Conservation (phyloP, 1,140 invertebrate species). For the Drosophila ogumai region DNA sequence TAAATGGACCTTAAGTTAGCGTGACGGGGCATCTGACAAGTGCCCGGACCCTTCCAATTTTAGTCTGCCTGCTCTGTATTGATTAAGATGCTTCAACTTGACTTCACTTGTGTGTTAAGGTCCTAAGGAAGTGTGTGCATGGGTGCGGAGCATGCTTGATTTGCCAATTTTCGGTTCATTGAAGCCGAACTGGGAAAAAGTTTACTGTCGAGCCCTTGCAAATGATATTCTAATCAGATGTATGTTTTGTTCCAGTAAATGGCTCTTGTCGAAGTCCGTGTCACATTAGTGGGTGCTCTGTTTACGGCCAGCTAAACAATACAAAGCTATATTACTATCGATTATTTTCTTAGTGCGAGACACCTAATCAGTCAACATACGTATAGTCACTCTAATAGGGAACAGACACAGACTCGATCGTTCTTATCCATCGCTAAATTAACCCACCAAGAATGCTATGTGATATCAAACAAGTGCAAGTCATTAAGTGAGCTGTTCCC, state of each 20-base stretch:
- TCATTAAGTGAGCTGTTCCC: not conserved
- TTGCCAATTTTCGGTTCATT: slow-evolving; percentile 77
- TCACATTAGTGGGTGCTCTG: slow-evolving; percentile 15
- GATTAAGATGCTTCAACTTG: slow-evolving; percentile 73
- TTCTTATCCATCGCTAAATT: not conserved
- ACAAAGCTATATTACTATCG: slow-evolving; percentile 39
- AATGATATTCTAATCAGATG: slow-evolving; percentile 76
- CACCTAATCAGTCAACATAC: not conserved
- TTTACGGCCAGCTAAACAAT: slow-evolving; percentile 13
- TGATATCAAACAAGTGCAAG: not conserved
- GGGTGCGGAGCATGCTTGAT: slow-evolving; percentile 57
- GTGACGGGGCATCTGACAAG: slow-evolving; percentile 57
- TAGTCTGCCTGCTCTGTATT: slow-evolving; percentile 11
- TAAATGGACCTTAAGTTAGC: slow-evolving; percentile 34
- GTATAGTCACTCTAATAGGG: not conserved
- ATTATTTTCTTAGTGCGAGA: not conserved
- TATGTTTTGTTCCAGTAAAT: slow-evolving; percentile 52
- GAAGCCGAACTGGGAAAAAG: slow-evolving; percentile 40
- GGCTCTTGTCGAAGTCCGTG: slow-evolving; percentile 36
- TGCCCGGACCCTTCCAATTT: slow-evolving; percentile 32
- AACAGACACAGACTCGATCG: not conserved
- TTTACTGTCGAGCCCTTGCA: slow-evolving; percentile 3
- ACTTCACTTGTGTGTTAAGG: slow-evolving; percentile 74
- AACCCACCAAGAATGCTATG: not conserved
- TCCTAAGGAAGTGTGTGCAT: slow-evolving; percentile 21